Conservation (phyloP, 2,797 vertebrate species). For the Bradypus variegatus region DNA sequence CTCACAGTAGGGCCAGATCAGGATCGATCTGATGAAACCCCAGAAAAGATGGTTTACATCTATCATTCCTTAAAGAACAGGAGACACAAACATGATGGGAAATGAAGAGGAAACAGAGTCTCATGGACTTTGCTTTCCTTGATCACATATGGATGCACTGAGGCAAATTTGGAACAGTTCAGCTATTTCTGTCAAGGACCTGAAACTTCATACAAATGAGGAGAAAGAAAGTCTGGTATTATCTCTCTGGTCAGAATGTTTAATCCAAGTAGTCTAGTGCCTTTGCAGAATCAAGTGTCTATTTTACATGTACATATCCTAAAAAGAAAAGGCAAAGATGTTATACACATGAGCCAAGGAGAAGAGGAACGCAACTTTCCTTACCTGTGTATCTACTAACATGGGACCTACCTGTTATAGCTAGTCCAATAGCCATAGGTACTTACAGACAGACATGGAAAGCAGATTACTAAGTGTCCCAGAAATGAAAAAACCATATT, state of each 20-base stretch:
- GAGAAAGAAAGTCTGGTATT: too few species aligned
- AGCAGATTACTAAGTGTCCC: neutral
- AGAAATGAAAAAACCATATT: conserved; percentile 21
- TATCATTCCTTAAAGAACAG: too few species aligned
- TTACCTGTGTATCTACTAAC: neutral
- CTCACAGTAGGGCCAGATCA: conserved; percentile 79
- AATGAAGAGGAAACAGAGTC: conserved; percentile 43
- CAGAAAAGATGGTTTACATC: too few species aligned
- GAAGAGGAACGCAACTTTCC: neutral
- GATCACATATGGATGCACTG: conserved; percentile 80
- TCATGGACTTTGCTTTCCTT: conserved; percentile 85
- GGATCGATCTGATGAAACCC: conserved; percentile 71
- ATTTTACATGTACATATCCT: neutral
- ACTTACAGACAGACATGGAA: neutral
- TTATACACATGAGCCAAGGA: neutral
- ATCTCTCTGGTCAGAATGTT: too few species aligned
- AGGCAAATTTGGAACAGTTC: conserved; percentile 76
- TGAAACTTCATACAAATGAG: too few species aligned
- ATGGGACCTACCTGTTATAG: neutral
- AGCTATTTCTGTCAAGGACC: too few species aligned
- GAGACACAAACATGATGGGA: too few species aligned
- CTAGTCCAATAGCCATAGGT: neutral
- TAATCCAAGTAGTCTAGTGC: too few species aligned
- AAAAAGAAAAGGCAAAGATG: neutral
- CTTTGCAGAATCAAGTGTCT: neutral